These are phyloP conservation scores for Mormyrus proboscirostris DNA, from an alignment of 2,797 vertebrate genomes.

Conservation along the genomic window DNA sequence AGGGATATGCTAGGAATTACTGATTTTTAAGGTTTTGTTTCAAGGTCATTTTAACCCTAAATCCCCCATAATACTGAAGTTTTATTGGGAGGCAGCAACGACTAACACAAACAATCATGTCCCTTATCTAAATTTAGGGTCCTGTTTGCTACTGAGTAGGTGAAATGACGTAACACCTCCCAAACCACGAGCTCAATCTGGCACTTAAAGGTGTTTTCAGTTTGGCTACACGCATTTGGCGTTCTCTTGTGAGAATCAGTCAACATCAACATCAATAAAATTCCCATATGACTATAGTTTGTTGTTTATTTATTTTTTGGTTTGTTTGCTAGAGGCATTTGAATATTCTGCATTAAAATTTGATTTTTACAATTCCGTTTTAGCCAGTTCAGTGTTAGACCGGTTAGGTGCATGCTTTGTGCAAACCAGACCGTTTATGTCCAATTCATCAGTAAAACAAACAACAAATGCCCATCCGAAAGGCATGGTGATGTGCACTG, in stretches of 20 bases:
- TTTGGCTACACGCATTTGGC: slow-evolving; percentile 22
- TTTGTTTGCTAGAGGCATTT: not conserved
- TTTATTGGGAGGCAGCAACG: not conserved
- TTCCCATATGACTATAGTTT: not conserved
- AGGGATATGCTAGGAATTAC: not conserved
- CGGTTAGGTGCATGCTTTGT: not conserved
- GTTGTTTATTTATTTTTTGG: not conserved
- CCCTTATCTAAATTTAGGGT: slow-evolving; percentile 12
- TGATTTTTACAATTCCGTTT: not conserved
- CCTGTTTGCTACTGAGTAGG: slow-evolving; percentile 7
- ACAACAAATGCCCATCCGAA: not conserved
- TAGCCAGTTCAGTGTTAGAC: not conserved
- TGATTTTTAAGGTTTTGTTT: not conserved
- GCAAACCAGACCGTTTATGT: not conserved
- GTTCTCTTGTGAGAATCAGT: not conserved
- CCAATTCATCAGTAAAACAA: not conserved
- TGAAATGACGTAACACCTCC: not conserved
- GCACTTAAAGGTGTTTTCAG: not conserved
- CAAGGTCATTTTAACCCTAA: not conserved
- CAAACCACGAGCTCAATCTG: not conserved
- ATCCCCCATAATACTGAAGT: not conserved
- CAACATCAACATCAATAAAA: not conserved
- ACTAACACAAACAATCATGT: slow-evolving; percentile 3
- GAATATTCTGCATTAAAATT: not conserved
- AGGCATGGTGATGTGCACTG: not conserved